These are phyloP conservation scores for Mico argentatus DNA, from an alignment of 2,797 vertebrate genomes.

Conservation along the genomic window DNA sequence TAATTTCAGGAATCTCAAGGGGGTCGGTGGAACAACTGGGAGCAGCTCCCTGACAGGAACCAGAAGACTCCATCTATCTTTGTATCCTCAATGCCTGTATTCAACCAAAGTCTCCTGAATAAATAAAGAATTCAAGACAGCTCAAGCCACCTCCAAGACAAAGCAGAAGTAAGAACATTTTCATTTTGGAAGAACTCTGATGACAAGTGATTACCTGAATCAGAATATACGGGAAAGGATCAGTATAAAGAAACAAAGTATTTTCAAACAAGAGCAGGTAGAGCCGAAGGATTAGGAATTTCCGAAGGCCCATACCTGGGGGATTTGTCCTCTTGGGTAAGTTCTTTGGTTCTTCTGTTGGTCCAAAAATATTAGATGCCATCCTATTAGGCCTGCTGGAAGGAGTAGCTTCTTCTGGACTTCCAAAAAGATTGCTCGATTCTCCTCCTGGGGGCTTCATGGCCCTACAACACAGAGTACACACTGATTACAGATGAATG, in stretches of 20 bases:
- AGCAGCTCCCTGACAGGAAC: background rate
- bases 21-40: background rate
- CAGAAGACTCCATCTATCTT: background rate
- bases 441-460: constrained; percentile 94
- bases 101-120: accelerated
- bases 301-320: constrained; percentile 88
- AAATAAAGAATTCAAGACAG: background rate
- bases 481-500: accelerated
- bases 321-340: constrained; percentile 92
- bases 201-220: background rate
- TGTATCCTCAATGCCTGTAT: background rate
- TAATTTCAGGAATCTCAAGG: background rate
- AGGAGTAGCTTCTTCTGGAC: constrained; percentile 87
- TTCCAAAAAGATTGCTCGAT: constrained; percentile 92
- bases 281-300: background rate
- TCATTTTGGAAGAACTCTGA: background rate
- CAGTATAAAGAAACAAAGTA: background rate
- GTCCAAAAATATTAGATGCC: constrained; percentile 93
- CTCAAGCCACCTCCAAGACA: background rate
- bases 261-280: background rate
- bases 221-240: background rate
- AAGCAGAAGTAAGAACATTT: background rate
- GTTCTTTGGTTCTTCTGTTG: constrained; percentile 88
- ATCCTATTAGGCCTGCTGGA: constrained; percentile 90
- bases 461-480: constrained; percentile 84